These are phyloP conservation scores for Phaedon cochleariae DNA, from an alignment of 2,888 invertebrate genomes.

Conservation along the genomic window DNA sequence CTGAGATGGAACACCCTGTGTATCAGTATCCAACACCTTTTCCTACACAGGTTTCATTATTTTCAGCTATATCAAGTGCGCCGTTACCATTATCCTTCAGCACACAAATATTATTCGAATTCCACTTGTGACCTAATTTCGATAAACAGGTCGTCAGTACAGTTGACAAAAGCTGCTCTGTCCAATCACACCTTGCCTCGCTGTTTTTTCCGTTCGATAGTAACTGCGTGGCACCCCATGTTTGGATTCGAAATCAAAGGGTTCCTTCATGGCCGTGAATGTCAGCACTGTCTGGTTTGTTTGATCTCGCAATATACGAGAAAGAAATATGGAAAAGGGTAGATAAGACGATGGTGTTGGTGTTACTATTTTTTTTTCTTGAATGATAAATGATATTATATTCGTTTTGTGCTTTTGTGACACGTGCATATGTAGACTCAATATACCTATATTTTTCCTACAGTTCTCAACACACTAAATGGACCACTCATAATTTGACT, in stretches of 20 bases:
- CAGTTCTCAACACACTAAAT: too few species aligned
- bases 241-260: conserved; percentile 15
- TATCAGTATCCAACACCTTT: neutral
- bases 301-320: conserved; percentile 8
- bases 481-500: too few species aligned
- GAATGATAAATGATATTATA: too few species aligned
- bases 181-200: conserved; percentile 26
- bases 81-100: neutral
- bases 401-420: too few species aligned
- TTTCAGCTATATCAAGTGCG: conserved; percentile 13
- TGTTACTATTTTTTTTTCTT: neutral
- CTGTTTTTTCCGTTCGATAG: conserved; percentile 21
- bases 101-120: neutral
- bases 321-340: neutral
- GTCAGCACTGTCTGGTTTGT: conserved; percentile 15
- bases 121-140: neutral
- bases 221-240: conserved; percentile 12
- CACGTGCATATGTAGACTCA: too few species aligned
- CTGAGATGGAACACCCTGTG: too few species aligned
- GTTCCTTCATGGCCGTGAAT: conserved; percentile 19
- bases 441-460: too few species aligned
- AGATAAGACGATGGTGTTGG: neutral
- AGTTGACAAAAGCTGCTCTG: conserved; percentile 10
- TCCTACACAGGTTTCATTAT: conserved; percentile 16
- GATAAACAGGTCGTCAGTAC: neutral